These are phyloP conservation scores for Lagria hirta DNA, from an alignment of 2,888 invertebrate genomes.

Conservation along the genomic window DNA sequence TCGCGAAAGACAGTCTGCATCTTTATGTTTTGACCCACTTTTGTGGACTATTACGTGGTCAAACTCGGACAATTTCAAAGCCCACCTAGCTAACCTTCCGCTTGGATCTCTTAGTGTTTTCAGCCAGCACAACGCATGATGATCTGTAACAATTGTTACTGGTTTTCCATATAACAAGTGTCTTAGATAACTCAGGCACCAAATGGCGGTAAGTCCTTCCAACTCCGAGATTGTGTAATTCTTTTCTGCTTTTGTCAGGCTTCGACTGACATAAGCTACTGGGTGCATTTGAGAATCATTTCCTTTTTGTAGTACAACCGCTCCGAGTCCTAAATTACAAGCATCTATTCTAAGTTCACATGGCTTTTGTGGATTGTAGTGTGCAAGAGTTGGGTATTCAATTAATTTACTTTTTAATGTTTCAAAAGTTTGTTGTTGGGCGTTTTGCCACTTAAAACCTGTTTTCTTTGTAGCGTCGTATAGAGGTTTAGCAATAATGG, in stretches of 20 bases:
- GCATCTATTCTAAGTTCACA: constrained; percentile 29
- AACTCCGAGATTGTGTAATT: constrained; percentile 30
- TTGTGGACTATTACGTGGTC: constrained; percentile 17
- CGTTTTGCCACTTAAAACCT: constrained; percentile 5
- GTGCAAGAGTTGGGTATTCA: constrained; percentile 18
- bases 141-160: constrained; percentile 24
- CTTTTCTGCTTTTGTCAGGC: constrained; percentile 29
- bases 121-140: constrained; percentile 18
- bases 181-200: constrained; percentile 25
- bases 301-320: constrained; percentile 26
- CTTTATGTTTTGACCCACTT: constrained; percentile 17
- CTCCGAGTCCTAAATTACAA: constrained; percentile 22
- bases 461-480: constrained; percentile 26
- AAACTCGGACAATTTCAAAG: constrained; percentile 14
- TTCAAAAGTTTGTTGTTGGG: constrained; percentile 4
- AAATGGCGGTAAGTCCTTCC: constrained; percentile 26
- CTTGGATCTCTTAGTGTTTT: constrained; percentile 10
- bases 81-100: constrained; percentile 6
- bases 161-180: constrained; percentile 28
- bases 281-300: constrained; percentile 25
- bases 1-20: constrained; percentile 27
- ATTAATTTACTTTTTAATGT: constrained; percentile 24
- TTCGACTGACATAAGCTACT: constrained; percentile 30
- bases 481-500: constrained; percentile 25
- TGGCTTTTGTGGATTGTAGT: constrained; percentile 20